Conservation (phyloP, 1,140 invertebrate genomes). For the Drosophila serrata region DNA sequence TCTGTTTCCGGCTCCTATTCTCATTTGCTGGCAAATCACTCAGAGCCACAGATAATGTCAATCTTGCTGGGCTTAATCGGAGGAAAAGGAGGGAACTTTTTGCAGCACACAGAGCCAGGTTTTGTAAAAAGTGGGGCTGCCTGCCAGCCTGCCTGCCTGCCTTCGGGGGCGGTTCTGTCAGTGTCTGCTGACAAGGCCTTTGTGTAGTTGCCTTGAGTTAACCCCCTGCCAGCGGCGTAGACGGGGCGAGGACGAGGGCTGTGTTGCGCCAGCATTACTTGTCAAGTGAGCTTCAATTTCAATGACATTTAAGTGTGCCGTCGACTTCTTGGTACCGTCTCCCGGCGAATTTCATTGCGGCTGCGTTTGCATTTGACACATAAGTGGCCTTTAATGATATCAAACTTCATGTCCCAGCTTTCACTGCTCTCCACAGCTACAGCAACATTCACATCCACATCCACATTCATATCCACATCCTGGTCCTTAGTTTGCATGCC, state of each 20-base stretch:
- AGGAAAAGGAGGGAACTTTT: conserved; percentile 24
- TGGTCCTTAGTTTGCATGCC: conserved; percentile 62
- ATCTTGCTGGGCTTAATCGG: conserved; percentile 20
- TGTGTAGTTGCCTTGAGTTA: conserved; percentile 64
- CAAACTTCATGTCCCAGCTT: conserved; percentile 66
- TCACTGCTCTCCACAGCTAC: conserved; percentile 35
- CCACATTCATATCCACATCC: conserved; percentile 26
- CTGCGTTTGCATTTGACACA: conserved; percentile 75
- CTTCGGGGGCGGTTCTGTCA: conserved; percentile 40
- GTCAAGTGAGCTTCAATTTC: conserved; percentile 74
- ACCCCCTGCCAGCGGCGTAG: conserved; percentile 21
- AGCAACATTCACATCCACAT: conserved; percentile 2
- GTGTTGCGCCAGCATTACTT: conserved; percentile 69
- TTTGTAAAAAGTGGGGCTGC: conserved; percentile 15
- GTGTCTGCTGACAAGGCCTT: conserved; percentile 64
- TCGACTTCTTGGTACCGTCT: conserved; percentile 35
- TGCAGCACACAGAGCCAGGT: conserved; percentile 26
- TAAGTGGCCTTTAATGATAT: conserved; percentile 79
- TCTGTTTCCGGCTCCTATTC: background rate
- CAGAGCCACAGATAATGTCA: conserved; percentile 59
- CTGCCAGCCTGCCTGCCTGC: conserved; percentile 1
- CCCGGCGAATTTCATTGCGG: conserved; percentile 36
- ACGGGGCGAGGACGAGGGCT: background rate
- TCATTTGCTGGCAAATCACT: conserved; percentile 53
- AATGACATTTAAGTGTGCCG: conserved; percentile 73